phyloP scores from a whole-genome alignment of 2,797 vertebrate genomes.

The Sebastes diaconus region DNA sequence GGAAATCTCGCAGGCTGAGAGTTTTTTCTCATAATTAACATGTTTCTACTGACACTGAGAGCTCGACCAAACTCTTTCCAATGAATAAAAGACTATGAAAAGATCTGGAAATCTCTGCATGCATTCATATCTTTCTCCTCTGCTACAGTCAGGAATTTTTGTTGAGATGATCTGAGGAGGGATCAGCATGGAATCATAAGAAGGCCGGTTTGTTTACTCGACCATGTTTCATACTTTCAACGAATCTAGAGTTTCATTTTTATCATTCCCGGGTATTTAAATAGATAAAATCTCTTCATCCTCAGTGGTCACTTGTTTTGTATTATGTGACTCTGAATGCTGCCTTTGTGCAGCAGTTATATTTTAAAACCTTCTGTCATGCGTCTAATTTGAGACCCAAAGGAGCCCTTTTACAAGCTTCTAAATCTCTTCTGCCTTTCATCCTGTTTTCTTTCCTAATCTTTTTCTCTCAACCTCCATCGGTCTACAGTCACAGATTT shows the following conservation, averaged over 20 bases:
- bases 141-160: constrained; percentile 16
- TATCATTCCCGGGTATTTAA: not conserved
- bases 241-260: not conserved
- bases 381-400: not conserved
- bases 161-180: not conserved
- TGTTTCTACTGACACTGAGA: constrained; percentile 84
- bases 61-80: constrained; percentile 78
- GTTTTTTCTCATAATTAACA: constrained; percentile 74
- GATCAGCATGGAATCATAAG: not conserved
- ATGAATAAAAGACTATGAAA: constrained; percentile 87
- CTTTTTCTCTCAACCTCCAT: not conserved
- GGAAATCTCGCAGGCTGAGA: constrained; percentile 88
- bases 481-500: not conserved
- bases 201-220: not conserved
- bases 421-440: not conserved
- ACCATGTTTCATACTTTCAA: not conserved
- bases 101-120: constrained; percentile 71
- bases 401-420: not conserved
- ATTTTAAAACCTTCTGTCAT: not conserved
- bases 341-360: constrained; percentile 26
- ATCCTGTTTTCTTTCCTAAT: not conserved
- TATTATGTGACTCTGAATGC: not conserved
- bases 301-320: not conserved
- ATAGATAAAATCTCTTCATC: not conserved
- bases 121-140: constrained; percentile 60